These are phyloP conservation scores for Suricata suricatta DNA, from an alignment of 2,113 vertebrate genomes.

Conservation along the genomic window DNA sequence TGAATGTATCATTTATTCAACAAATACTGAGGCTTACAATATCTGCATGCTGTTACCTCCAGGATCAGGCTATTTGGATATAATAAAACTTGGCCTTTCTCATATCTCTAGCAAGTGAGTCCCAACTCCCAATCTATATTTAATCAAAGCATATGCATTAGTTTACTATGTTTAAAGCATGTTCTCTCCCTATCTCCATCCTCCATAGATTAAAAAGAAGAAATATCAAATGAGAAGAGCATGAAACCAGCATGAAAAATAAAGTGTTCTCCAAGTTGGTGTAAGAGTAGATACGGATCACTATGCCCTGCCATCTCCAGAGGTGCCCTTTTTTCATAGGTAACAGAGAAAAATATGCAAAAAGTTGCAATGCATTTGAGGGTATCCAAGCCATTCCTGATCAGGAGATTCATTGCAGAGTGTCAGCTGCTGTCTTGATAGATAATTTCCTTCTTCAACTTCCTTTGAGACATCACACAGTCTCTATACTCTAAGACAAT, in stretches of 20 bases:
- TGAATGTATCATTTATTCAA: background rate
- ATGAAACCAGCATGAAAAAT: background rate
- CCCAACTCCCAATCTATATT: background rate
- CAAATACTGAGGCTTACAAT: background rate
- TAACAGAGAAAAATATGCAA: background rate
- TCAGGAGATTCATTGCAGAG: background rate
- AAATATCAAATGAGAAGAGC: slow-evolving; percentile 15
- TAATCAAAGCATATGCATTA: slow-evolving; percentile 6
- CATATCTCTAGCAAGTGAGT: background rate
- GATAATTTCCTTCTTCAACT: background rate
- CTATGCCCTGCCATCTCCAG: background rate
- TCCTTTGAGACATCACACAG: background rate
- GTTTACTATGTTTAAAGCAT: background rate
- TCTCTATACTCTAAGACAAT: background rate
- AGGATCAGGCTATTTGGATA: background rate
- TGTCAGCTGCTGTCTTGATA: background rate
- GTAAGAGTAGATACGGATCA: background rate
- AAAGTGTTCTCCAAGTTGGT: background rate
- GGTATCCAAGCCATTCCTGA: background rate
- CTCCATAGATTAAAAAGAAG: background rate
- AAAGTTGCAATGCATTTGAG: background rate
- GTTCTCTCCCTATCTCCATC: background rate
- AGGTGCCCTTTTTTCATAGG: background rate
- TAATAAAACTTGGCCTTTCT: slow-evolving; percentile 2
- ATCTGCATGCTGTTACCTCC: background rate